Percentiles rank a stretch among this genome's conserved stretches.
These are phyloP conservation scores for Saiga tatarica DNA, from an alignment of 2,113 vertebrate species.

Conservation along the genomic window DNA sequence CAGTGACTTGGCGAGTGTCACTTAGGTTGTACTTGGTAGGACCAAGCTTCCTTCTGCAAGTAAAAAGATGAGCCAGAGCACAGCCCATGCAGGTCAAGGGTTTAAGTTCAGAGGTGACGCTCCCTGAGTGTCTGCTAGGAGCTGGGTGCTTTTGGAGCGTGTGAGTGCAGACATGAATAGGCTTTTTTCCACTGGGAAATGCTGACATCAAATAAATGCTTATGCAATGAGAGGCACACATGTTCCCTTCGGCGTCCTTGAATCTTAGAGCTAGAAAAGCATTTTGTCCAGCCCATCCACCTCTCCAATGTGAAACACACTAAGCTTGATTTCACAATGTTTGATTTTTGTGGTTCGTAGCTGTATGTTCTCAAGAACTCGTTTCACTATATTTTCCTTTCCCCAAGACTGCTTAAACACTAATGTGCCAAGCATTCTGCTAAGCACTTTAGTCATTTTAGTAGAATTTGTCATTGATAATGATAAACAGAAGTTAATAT, in stretches of 20 bases:
- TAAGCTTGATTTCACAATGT: background rate
- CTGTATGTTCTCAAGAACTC: background rate
- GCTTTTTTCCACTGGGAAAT: too few species aligned
- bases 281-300: background rate
- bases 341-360: background rate
- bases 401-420: background rate
- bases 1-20: too few species aligned
- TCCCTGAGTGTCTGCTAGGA: background rate
- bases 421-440: background rate
- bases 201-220: background rate
- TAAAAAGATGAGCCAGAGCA: too few species aligned
- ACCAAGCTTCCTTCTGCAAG: background rate
- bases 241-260: background rate
- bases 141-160: too few species aligned
- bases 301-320: background rate
- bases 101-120: background rate
- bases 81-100: background rate
- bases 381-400: background rate
- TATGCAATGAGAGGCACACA: background rate
- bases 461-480: background rate
- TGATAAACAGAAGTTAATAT: background rate
- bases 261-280: background rate
- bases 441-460: background rate
- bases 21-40: background rate
- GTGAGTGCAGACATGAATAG: background rate